Base-by-base conservation (phyloP, 2,113 vertebrate genomes). In the Melierax canorus region DNA sequence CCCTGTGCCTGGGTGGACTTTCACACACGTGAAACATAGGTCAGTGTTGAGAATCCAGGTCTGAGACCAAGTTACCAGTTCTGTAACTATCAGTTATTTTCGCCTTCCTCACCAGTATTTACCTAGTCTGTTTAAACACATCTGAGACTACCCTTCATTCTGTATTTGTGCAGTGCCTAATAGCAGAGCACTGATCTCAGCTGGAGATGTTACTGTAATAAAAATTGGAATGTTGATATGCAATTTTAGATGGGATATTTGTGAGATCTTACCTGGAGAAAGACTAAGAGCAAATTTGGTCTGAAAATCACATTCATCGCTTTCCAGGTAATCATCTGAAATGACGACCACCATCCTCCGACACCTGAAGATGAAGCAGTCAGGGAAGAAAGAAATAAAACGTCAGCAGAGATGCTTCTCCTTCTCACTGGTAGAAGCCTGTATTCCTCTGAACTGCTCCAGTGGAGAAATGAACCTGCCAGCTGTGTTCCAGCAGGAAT, bases 201-300 rank as follows among this genome's bases (percentile, higher is more conserved):
- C 36, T 63, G 76, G 14, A 48, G 39, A 38, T n/a, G 51, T 55
- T 67, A 38, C 41, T 72, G 15, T 15, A 71, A 59, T 26, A 64
- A 55, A 67, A 86, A 77, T 7, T 15, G 10, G 4, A 8, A 64
- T 2, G 34, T 9, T 20, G 46, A 30, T 30, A 56, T 0, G 41
- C n/a, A 55, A 7, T 60, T 58, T 32, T 15, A 82, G 62, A 69
- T 59, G 38, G 30, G 12, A 1, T 45, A 34, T 69, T 78, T 75
- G 41, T 59, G 55, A 79, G 43, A 64, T 34, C 94, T 98, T 98
- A 99, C 99, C 99, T 92, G 99, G 99, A 85, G 98, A 98, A 86
- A 99, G 99, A 90, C 99, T 99, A 90, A 99, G 99, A 12, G 99
- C 99, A 97, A 99, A 99, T 98, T 99, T 99, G 72, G 99, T 99